These are phyloP conservation scores for Caloenas nicobarica DNA, from an alignment of 2,113 vertebrate genomes.

Conservation along the genomic window DNA sequence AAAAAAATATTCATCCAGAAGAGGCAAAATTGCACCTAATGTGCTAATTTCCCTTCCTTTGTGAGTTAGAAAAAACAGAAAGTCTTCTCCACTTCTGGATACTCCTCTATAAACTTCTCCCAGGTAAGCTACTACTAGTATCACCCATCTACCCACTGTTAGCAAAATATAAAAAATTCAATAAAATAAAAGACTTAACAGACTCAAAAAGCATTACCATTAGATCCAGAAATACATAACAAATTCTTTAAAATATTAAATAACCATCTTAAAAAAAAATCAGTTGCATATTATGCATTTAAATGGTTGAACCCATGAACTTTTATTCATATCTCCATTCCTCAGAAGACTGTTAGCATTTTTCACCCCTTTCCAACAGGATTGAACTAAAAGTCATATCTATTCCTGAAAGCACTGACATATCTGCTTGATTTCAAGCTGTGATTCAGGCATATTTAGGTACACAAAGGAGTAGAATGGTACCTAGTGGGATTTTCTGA, in stretches of 20 bases:
- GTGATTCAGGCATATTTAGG: background rate
- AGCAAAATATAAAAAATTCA: background rate
- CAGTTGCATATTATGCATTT: background rate
- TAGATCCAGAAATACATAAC: background rate
- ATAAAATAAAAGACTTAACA: background rate
- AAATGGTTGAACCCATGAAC: background rate
- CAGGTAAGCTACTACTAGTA: background rate
- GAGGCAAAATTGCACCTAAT: background rate
- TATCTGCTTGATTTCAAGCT: background rate
- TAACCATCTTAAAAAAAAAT: background rate
- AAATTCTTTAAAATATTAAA: background rate
- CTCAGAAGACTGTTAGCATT: background rate
- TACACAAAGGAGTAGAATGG: background rate
- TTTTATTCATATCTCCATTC: background rate
- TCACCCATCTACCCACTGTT: background rate
- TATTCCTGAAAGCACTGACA: background rate
- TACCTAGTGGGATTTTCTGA: background rate
- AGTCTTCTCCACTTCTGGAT: background rate
- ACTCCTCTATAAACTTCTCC: background rate
- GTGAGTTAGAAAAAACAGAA: background rate
- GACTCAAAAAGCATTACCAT: background rate
- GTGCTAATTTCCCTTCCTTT: background rate
- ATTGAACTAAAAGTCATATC: background rate
- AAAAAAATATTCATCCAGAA: background rate
- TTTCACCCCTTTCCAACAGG: background rate